Base-by-base conservation (phyloP, 2,888 invertebrate genomes). In the Phlogophora meticulosa region DNA sequence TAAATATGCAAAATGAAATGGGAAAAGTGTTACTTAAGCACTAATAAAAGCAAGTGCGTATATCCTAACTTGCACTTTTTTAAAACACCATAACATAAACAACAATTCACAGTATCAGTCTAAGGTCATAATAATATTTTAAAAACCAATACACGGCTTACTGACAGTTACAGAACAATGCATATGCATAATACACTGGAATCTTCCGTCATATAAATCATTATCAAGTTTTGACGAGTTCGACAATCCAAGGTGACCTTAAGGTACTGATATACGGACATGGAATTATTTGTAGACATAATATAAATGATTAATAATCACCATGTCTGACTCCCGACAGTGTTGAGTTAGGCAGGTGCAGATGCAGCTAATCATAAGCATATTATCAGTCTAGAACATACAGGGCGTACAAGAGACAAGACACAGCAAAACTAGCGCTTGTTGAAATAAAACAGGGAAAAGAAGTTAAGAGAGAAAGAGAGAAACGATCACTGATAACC, bases 181-280 rank as follows among this genome's bases (percentile, higher is more conserved):
- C 81, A 77, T 76, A 69, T 80, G 72, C 68, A 82, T 75, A 65
- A 58, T 69, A 51, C 58, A 63, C 66, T 55, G 66, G 74, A 80
- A 74, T 79, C 73, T 74, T 76, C 78, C 78, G 70, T 71, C 69
- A 73, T 70, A 73, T 74, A 73, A 72, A 78, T 72, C 80, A 76
- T 80, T 78, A 72, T 76, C 68, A 67, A 78, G 71, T 74, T 73
- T 52, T 64, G 60, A 67, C 69, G 67, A 72, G 69, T 60, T 68
- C 51, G 56, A 48, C 20, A 53, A 68, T 46, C 7, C 74, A 75
- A 72, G 67, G 80, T 80, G 73, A 82, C 78, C 45, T 77, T 66
- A 42, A 7, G 48, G 56, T 59, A 38, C 38, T 22, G 45, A 58
- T 45, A 43, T 45, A 51, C 45, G 48, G 48, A 48, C 52, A 72